Evolutionary conservation across 2,888 invertebrate species (phyloP).

Genomic region (Drosophila lacicola): DNA sequence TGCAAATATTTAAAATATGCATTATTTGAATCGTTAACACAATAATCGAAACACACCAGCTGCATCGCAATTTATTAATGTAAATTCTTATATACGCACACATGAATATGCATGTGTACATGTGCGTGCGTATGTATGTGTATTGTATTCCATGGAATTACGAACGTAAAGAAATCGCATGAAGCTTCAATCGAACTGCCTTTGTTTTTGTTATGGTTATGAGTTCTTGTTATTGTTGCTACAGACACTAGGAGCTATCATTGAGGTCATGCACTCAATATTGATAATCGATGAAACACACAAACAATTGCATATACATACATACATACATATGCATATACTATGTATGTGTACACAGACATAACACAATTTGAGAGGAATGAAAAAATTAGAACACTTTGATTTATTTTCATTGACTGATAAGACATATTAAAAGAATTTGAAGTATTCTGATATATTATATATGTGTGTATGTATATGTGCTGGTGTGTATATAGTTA

Average conservation of each 20-base stretch:
- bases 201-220: constrained; percentile 37
- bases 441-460: neutral
- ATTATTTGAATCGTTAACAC: constrained; percentile 36
- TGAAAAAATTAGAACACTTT: constrained; percentile 21
- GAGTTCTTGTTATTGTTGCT: constrained; percentile 12
- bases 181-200: constrained; percentile 12
- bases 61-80: constrained; percentile 20
- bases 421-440: constrained; percentile 32
- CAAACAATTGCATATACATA: constrained; percentile 3
- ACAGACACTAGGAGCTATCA: constrained; percentile 35
- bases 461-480: neutral
- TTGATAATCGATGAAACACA: constrained; percentile 49
- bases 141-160: neutral
- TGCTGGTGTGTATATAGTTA: neutral
- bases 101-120: neutral
- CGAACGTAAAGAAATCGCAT: constrained; percentile 16
- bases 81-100: neutral
- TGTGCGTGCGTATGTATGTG: neutral
- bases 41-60: constrained; percentile 24
- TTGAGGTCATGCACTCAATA: constrained; percentile 66
- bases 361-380: constrained; percentile 16
- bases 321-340: neutral
- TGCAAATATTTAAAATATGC: constrained; percentile 6
- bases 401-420: constrained; percentile 40
- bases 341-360: neutral